Evolutionary conservation across 1,140 invertebrate genomes (phyloP).

Genomic region (Camponotus vicinus): DNA sequence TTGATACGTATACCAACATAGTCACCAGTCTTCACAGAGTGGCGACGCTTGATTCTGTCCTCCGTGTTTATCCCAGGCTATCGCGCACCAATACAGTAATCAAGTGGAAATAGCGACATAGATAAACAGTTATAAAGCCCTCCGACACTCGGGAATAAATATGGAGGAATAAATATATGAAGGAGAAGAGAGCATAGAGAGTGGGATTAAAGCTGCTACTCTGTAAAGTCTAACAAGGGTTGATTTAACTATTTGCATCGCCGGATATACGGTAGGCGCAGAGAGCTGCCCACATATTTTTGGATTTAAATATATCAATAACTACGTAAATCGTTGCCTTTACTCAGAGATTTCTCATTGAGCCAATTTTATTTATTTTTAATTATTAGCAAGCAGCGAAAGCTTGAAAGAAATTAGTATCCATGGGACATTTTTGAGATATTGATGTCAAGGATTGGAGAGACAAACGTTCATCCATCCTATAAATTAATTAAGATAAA

Average conservation of each 20-base stretch:
- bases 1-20: conserved; percentile 30
- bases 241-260: conserved; percentile 53
- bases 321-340: neutral
- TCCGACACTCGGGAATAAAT: conserved; percentile 24
- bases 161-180: neutral
- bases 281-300: conserved; percentile 24
- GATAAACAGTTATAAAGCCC: neutral
- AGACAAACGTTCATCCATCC: neutral
- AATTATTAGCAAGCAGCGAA: too few relatives aligned
- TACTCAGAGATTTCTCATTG: neutral
- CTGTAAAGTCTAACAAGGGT: conserved; percentile 21
- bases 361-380: conserved; percentile 21
- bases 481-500: neutral
- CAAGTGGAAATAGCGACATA: conserved; percentile 12
- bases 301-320: conserved; percentile 22
- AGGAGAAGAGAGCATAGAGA: neutral
- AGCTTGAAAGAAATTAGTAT: too few relatives aligned
- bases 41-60: conserved; percentile 35
- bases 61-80: conserved; percentile 37
- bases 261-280: conserved; percentile 25
- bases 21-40: neutral
- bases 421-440: too few relatives aligned
- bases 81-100: neutral
- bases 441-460: too few relatives aligned
- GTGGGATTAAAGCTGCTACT: conserved; percentile 26